Percentiles rank a stretch among this genome's conserved stretches.
These are phyloP conservation scores for Apteryx owenii DNA, from an alignment of 2,113 vertebrate species.

Conservation along the genomic window DNA sequence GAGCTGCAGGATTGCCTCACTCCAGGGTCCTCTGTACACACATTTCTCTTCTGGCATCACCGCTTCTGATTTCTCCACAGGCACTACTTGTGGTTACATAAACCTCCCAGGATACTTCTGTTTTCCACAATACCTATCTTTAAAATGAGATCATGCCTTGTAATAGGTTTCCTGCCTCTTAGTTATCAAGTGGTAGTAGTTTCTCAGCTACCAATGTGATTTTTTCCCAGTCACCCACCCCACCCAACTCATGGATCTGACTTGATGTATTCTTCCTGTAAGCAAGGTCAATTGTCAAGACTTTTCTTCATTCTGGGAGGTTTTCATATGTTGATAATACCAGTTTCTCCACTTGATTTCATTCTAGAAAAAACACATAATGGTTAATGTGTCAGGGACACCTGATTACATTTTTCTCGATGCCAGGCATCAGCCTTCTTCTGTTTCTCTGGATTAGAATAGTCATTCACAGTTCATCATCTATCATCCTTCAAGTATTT, in stretches of 20 bases:
- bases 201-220: not conserved
- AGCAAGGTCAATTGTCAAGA: not conserved
- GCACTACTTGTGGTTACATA: not conserved
- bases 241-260: not conserved
- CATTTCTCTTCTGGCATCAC: not conserved
- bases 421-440: not conserved
- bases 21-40: not conserved
- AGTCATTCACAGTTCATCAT: not conserved
- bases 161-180: not conserved
- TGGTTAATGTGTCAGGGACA: conserved; percentile 8
- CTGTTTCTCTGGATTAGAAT: conserved; percentile 25
- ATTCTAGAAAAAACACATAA: conserved; percentile 4
- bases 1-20: not conserved
- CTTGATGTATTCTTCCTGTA: not conserved
- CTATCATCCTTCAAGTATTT: conserved; percentile 18
- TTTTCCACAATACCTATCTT: not conserved
- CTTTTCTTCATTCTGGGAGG: not conserved
- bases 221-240: not conserved
- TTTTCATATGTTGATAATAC: not conserved
- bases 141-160: not conserved
- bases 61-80: not conserved
- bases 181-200: not conserved
- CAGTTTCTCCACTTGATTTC: not conserved
- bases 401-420: not conserved
- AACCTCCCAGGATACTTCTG: not conserved